Conservation (phyloP, 1,140 invertebrate genomes). For the Chelonus insularis region DNA sequence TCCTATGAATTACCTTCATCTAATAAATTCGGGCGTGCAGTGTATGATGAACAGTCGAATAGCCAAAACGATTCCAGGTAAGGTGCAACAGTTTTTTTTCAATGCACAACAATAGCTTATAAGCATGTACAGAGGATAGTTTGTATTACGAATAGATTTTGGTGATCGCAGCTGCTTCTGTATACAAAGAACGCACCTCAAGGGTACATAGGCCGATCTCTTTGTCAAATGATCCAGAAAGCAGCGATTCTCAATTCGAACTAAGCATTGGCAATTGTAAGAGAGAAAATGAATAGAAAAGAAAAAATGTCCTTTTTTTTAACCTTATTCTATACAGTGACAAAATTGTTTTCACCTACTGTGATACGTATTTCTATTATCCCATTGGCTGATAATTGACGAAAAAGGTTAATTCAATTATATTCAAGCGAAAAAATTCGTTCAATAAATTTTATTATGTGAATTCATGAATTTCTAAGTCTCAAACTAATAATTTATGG, state of each 20-base stretch:
- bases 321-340: too few species aligned
- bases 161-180: slow-evolving; percentile 26
- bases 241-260: slow-evolving; percentile 29
- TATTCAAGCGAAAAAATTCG: slow-evolving; percentile 6
- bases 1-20: too few species aligned
- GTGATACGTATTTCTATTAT: neutral
- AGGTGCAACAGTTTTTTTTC: slow-evolving; percentile 26
- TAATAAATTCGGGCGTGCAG: neutral
- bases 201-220: slow-evolving; percentile 24
- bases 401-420: slow-evolving; percentile 16
- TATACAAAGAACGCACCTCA: slow-evolving; percentile 28
- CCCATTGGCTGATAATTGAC: neutral
- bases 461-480: slow-evolving; percentile 14
- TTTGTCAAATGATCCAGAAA: slow-evolving; percentile 27
- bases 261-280: too few species aligned
- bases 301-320: too few species aligned
- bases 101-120: slow-evolving; percentile 16
- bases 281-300: too few species aligned
- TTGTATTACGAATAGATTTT: slow-evolving; percentile 25
- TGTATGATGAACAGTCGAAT: neutral
- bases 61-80: slow-evolving; percentile 10
- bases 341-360: slow-evolving; percentile 3
- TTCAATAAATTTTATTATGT: neutral
- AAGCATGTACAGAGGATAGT: slow-evolving; percentile 17
- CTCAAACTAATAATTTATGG: slow-evolving; percentile 10